Percentiles rank a stretch among this genome's conserved stretches.
These are phyloP conservation scores for Drosophila multiciliata DNA, from an alignment of 2,888 invertebrate species.

Conservation along the genomic window DNA sequence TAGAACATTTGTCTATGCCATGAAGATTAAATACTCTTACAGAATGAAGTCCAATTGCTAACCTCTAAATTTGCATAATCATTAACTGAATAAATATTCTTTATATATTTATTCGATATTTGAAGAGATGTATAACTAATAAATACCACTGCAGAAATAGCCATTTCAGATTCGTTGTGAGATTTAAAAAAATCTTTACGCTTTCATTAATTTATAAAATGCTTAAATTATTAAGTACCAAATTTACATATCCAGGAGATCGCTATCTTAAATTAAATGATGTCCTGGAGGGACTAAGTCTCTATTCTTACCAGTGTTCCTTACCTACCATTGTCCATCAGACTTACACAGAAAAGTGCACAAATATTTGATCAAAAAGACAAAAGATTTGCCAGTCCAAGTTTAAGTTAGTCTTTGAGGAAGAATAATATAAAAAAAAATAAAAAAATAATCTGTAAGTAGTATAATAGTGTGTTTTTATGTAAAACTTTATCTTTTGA, in stretches of 20 bases:
- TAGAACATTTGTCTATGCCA: background rate
- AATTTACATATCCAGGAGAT: too few species aligned
- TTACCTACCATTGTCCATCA: background rate
- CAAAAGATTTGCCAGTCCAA: background rate
- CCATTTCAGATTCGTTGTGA: too few species aligned
- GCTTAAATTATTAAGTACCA: too few species aligned
- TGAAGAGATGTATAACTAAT: too few species aligned
- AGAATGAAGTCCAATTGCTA: background rate
- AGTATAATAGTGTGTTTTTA: background rate
- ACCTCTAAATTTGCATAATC: background rate
- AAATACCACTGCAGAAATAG: too few species aligned
- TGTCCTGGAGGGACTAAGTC: background rate
- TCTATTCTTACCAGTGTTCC: background rate
- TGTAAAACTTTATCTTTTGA: background rate
- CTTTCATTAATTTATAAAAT: too few species aligned
- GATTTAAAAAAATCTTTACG: too few species aligned
- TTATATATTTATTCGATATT: background rate
- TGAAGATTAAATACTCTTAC: conserved; percentile 1
- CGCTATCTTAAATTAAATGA: background rate
- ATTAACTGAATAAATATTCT: background rate
- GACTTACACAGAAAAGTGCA: background rate
- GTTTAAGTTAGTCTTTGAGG: background rate
- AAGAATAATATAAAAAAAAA: background rate
- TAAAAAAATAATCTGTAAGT: background rate
- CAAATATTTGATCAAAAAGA: background rate